Percentiles rank a stretch among this genome's conserved stretches.
Evolutionary conservation across 2,113 vertebrate genomes (phyloP).

Genomic region (Lagopus muta): DNA sequence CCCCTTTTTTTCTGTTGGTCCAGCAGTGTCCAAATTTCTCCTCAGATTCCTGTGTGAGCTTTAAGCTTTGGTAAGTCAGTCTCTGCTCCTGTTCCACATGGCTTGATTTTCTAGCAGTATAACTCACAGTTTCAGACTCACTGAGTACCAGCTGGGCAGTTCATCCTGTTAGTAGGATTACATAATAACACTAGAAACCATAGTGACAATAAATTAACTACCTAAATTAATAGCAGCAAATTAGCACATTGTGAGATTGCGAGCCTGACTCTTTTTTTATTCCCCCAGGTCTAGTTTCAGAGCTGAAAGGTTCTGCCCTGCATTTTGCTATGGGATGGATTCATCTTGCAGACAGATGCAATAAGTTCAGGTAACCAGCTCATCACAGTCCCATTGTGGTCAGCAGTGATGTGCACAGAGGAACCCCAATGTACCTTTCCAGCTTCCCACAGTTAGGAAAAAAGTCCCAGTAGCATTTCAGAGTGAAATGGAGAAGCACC

Average conservation of each 20-base stretch:
- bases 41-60: neutral
- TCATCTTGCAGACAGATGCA: neutral
- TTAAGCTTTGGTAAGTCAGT: neutral
- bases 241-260: neutral
- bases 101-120: conserved; percentile 1
- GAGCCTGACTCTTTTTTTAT: neutral
- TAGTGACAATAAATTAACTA: neutral
- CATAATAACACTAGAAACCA: neutral
- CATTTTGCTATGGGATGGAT: neutral
- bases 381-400: neutral
- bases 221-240: conserved; percentile 9
- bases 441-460: neutral
- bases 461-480: neutral
- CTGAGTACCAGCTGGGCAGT: conserved; percentile 26
- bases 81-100: neutral
- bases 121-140: conserved; percentile 20
- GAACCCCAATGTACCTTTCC: neutral
- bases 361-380: neutral
- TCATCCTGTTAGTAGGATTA: conserved; percentile 29
- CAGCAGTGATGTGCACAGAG: neutral
- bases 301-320: neutral
- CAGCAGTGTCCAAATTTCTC: neutral
- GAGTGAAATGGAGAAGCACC: neutral
- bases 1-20: neutral
- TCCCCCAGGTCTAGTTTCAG: neutral